Evolutionary conservation across 2,113 vertebrate species (phyloP).

Genomic region (Halichoeres trimaculatus): DNA sequence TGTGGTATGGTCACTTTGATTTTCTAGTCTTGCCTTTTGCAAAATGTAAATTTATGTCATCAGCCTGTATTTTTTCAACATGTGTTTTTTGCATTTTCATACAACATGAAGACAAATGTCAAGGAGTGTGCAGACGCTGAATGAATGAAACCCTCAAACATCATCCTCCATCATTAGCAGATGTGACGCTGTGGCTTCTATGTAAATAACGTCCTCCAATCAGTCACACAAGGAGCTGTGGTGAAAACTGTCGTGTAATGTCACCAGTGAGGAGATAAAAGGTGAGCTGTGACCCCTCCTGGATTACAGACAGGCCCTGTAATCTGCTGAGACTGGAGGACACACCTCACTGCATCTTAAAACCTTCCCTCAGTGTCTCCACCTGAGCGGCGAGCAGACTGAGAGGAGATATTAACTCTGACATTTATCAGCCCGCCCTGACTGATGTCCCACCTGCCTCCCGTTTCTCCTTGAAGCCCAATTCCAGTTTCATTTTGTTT

Average conservation of each 20-base stretch:
- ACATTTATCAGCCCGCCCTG: constrained; percentile 52
- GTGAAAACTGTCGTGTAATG: constrained; percentile 14
- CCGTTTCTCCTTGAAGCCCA: constrained; percentile 51
- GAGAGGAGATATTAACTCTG: constrained; percentile 5
- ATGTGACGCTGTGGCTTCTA: constrained; percentile 44
- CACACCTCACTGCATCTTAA: constrained; percentile 48
- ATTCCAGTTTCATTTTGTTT: constrained; percentile 53
- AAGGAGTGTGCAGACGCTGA: constrained; percentile 10
- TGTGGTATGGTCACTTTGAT: too few species aligned
- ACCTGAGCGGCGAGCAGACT: background rate
- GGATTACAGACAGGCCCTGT: constrained; percentile 35
- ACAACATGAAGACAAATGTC: background rate
- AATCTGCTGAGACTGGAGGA: constrained; percentile 48
- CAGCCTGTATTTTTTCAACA: too few species aligned
- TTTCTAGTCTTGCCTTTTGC: too few species aligned
- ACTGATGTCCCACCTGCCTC: constrained; percentile 37
- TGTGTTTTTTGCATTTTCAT: too few species aligned
- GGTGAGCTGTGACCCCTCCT: constrained; percentile 59
- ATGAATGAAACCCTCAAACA: constrained; percentile 31
- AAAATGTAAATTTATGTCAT: too few species aligned
- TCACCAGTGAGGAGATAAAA: constrained; percentile 58
- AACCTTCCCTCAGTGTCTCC: constrained; percentile 40
- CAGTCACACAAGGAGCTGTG: constrained; percentile 39
- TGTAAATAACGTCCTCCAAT: constrained; percentile 52
- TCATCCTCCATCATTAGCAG: constrained; percentile 35